Percentiles rank a stretch among this genome's conserved stretches.
These are phyloP conservation scores for Drosophila varians DNA, from an alignment of 1,140 invertebrate species.

Conservation along the genomic window DNA sequence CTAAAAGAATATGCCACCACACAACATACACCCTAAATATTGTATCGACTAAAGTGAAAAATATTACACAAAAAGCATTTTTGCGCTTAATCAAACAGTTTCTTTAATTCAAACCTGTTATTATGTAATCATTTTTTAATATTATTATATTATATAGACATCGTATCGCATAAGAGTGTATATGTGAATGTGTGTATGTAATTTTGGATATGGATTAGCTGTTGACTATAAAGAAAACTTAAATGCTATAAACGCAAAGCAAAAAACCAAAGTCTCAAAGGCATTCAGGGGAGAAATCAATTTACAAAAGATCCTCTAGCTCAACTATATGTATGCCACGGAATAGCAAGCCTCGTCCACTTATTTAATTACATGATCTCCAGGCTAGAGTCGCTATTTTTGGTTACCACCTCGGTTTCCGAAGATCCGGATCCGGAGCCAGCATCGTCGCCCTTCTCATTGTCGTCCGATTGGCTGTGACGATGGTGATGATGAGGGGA, in stretches of 20 bases:
- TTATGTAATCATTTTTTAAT: conserved; percentile 59
- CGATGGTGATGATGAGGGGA: conserved; percentile 67
- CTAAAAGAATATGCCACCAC: conserved; percentile 45
- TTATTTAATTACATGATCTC: conserved; percentile 86
- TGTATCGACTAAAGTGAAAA: conserved; percentile 40
- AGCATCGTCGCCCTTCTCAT: conserved; percentile 79
- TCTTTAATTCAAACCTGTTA: conserved; percentile 70
- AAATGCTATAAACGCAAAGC: conserved; percentile 44
- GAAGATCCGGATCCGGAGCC: conserved; percentile 86
- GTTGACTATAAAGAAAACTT: conserved; percentile 44
- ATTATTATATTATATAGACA: conserved; percentile 52
- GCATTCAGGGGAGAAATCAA: conserved; percentile 29
- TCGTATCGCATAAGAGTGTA: conserved; percentile 48
- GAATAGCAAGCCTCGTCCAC: conserved; percentile 13
- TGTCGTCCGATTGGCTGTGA: conserved; percentile 75
- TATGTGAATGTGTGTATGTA: conserved; percentile 47
- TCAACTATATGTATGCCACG: conserved; percentile 1
- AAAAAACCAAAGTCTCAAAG: conserved; percentile 22
- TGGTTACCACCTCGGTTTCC: conserved; percentile 87
- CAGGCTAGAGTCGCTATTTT: conserved; percentile 88
- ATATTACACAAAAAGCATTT: conserved; percentile 37
- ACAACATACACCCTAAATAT: conserved; percentile 7
- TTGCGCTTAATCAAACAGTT: conserved; percentile 63
- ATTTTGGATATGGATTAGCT: conserved; percentile 62
- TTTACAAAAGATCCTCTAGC: conserved; percentile 28